A percentile compares a stretch with the other conserved stretches of the same genome.
phyloP scores from a whole-genome alignment of 1,140 invertebrate species.

The Aleiodes sp. region DNA sequence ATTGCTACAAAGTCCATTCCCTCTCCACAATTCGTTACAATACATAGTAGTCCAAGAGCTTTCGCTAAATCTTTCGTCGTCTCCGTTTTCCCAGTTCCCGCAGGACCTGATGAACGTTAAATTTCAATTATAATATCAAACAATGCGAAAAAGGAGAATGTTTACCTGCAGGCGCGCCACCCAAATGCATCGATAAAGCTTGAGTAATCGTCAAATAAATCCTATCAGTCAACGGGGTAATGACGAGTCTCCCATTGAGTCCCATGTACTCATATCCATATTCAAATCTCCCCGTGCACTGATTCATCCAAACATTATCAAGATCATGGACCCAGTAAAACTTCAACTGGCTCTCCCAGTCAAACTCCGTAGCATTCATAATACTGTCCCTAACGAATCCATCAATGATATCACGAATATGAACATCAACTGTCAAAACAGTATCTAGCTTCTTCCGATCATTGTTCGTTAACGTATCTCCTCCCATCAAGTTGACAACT shows the following conservation, averaged over 20 bases:
- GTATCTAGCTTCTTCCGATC: conserved; percentile 89
- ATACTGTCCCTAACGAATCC: conserved; percentile 87
- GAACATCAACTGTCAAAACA: conserved; percentile 88
- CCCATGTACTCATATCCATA: conserved; percentile 97
- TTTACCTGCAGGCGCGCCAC: conserved; percentile 83
- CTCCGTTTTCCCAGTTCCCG: conserved; percentile 91
- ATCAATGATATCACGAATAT: conserved; percentile 89
- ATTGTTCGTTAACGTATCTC: conserved; percentile 81
- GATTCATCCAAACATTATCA: conserved; percentile 83
- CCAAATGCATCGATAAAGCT: conserved; percentile 87
- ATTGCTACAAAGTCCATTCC: conserved; percentile 90
- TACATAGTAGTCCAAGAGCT: conserved; percentile 83
- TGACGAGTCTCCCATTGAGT: conserved; percentile 86
- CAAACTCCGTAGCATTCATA: conserved; percentile 83
- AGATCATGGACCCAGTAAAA: conserved; percentile 89
- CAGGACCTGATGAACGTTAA: conserved; percentile 67
- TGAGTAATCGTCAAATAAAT: conserved; percentile 93
- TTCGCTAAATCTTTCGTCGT: conserved; percentile 91
- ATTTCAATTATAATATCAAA: conserved; percentile 23
- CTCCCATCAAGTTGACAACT: conserved; percentile 80
- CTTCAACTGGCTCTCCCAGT: conserved; percentile 91
- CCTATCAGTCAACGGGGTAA: conserved; percentile 90
- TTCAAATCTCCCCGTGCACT: conserved; percentile 87
- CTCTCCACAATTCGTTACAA: conserved; percentile 93
- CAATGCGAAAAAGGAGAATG: neutral